Base-by-base conservation (phyloP, 1,140 invertebrate species). In the Pseudomyrmex concolor region DNA sequence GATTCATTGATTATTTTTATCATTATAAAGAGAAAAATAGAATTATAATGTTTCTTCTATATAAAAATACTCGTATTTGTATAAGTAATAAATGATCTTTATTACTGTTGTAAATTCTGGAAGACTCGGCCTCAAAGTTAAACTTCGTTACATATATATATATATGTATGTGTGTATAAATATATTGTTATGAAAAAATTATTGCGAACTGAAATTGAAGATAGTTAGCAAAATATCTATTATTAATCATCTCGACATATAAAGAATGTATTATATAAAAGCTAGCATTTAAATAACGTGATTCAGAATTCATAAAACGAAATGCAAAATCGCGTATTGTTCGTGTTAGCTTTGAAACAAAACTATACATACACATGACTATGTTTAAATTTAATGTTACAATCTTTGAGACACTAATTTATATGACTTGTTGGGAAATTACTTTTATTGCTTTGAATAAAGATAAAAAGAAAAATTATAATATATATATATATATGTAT, bases 351-450 rank as follows among this genome's bases (percentile, higher is more conserved):
- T 34, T 34, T 34, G 25, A 34, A 34, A 34, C 34, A 34, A 34
- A 34, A 34, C 5, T 34, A 34, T 34, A 34, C 34, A 34, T 34
- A 34, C 34, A 34, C 5, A 34, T 34, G 34, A 34, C 34, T 34
- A 34, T 34, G 34, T 34, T 34, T 34, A 34, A 34, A 34, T 34
- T 34, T 34, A 34, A 70, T 71, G 54, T 80, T 71, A 60, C 48
- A 59, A 8, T 59, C 15, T 15, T 70, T 54, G 45, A 19, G 4
- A 80, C 66, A 71, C 45, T 71, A 80, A 80, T 59, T 70, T 34
- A 54, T 80, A 80, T 71, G 66, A 66, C 76, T 67, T 83, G 50
- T 78, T 83, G 19, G 67, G 60, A 60, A 54, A 13, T 82, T 62
- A 63, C 7, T 74, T 83, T 67, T 67, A 12, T 60, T 67, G 63